phyloP scores from a whole-genome alignment of 1,140 invertebrate species.

The Gryon sp. region DNA sequence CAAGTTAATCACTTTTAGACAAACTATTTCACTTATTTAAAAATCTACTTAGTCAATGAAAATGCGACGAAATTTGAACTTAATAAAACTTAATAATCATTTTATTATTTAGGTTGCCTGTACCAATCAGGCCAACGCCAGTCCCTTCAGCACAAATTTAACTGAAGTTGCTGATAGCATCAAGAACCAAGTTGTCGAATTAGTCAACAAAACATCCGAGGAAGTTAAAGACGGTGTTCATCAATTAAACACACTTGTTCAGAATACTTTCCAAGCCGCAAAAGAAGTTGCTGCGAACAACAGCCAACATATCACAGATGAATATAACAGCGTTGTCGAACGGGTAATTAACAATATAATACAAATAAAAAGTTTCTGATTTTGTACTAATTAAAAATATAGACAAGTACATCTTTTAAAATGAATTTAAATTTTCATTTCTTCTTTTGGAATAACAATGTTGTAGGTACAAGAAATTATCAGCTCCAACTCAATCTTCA shows the following conservation, averaged over 20 bases:
- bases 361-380: too few species aligned
- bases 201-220: constrained; percentile 28
- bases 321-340: constrained; percentile 17
- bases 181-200: constrained; percentile 38
- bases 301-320: constrained; percentile 13
- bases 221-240: constrained; percentile 24
- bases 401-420: too few species aligned
- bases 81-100: neutral
- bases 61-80: neutral
- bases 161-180: neutral
- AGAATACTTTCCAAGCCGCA: constrained; percentile 6
- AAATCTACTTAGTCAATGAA: too few species aligned
- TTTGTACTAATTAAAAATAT: too few species aligned
- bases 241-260: constrained; percentile 16
- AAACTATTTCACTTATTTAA: constrained; percentile 4
- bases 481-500: constrained; percentile 14
- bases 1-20: too few species aligned
- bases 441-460: neutral
- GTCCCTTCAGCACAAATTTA: constrained; percentile 14
- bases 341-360: constrained; percentile 2
- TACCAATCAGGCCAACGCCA: neutral
- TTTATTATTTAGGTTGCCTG: constrained; percentile 1
- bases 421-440: neutral
- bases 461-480: constrained; percentile 8
- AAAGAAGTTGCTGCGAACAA: constrained; percentile 32